A percentile compares a stretch with the other conserved stretches of the same genome.
Evolutionary conservation across 1,140 invertebrate species (phyloP).

Genomic region (Aphelenchoides besseyi): DNA sequence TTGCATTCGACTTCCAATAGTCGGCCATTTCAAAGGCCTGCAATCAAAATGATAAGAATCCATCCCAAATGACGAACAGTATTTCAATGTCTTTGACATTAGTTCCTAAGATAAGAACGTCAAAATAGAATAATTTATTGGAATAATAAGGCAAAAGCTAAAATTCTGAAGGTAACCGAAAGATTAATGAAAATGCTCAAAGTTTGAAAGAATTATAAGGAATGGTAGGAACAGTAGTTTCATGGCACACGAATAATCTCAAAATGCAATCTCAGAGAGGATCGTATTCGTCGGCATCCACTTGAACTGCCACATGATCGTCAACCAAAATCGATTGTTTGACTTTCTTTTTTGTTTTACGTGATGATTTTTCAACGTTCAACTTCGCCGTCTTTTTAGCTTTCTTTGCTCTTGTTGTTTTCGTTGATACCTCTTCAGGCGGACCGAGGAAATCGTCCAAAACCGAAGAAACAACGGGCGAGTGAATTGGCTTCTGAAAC

Average conservation of each 20-base stretch:
- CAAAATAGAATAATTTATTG: background rate
- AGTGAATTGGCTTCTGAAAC: slow-evolving; percentile 2
- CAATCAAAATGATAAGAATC: too few species aligned
- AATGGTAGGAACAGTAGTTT: too few species aligned
- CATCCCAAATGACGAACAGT: too few species aligned
- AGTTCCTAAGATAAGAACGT: too few species aligned
- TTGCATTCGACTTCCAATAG: slow-evolving; percentile 91
- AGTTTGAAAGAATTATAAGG: too few species aligned
- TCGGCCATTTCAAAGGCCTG: slow-evolving; percentile 72
- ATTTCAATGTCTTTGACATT: too few species aligned
- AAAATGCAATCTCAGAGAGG: background rate
- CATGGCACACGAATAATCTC: background rate
- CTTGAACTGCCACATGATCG: background rate
- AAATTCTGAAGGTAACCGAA: background rate
- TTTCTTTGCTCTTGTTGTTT: too few species aligned
- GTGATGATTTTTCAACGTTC: background rate
- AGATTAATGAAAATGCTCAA: background rate
- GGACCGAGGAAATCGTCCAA: slow-evolving; percentile 4
- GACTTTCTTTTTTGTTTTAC: background rate
- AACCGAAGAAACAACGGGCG: background rate
- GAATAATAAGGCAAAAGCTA: background rate
- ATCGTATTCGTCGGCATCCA: slow-evolving; percentile 18
- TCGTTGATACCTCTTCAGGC: too few species aligned
- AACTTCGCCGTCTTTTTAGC: slow-evolving; percentile 28
- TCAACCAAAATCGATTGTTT: background rate